Conservation (phyloP, 1,140 invertebrate species). For the Neotoxoptera formosana region DNA sequence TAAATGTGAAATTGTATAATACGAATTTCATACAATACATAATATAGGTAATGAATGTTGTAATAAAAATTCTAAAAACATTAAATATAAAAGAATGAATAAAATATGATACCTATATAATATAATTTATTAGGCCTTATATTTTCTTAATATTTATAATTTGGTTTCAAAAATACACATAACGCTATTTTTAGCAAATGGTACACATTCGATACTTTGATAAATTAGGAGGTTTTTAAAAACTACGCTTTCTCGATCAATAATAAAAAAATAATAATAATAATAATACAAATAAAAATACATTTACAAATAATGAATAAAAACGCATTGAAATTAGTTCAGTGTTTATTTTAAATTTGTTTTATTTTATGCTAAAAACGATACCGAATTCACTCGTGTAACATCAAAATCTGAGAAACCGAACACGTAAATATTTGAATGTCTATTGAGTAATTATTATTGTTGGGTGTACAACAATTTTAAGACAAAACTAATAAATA, state of each 20-base stretch:
- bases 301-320: neutral
- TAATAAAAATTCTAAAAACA: too few relatives aligned
- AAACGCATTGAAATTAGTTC: neutral
- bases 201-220: neutral
- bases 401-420: slow-evolving; percentile 51
- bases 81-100: too few relatives aligned
- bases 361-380: neutral
- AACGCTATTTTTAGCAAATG: neutral
- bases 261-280: neutral
- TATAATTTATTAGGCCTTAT: neutral
- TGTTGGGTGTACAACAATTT: neutral
- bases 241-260: slow-evolving; percentile 48
- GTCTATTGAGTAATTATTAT: neutral
- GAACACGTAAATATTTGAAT: neutral
- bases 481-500: neutral
- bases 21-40: too few relatives aligned
- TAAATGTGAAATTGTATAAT: too few relatives aligned
- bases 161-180: neutral
- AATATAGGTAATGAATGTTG: too few relatives aligned
- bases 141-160: neutral
- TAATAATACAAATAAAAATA: neutral
- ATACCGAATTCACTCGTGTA: neutral
- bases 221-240: neutral
- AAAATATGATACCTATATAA: too few relatives aligned
- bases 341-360: neutral